Evolutionary conservation across 1,140 invertebrate genomes (phyloP).

Genomic region (Plectus sambesii): DNA sequence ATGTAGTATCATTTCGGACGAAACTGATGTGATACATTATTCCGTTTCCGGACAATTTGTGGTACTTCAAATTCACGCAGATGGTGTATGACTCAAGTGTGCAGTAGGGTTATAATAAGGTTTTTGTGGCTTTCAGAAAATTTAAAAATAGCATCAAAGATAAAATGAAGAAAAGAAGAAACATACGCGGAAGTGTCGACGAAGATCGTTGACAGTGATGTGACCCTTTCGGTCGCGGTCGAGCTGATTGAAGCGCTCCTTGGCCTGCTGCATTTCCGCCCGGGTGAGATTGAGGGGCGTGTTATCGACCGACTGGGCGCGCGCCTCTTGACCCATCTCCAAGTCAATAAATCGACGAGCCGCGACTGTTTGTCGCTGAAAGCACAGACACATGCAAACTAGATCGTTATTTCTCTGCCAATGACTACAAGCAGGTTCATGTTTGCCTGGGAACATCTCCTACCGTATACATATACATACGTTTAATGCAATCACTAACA

Average conservation of each 20-base stretch:
- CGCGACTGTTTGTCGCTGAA: constrained; percentile 61
- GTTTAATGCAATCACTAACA: too few relatives aligned
- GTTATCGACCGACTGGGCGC: constrained; percentile 67
- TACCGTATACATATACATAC: too few relatives aligned
- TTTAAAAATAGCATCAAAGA: background rate
- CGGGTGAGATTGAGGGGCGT: constrained; percentile 83
- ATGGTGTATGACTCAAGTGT: constrained; percentile 2
- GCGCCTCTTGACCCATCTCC: constrained; percentile 94
- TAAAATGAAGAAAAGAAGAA: constrained; percentile 4
- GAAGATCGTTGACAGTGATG: constrained; percentile 91
- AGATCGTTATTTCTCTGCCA: background rate
- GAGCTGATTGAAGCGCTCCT: constrained; percentile 83
- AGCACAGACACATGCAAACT: constrained; percentile 16
- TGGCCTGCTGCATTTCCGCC: constrained; percentile 83
- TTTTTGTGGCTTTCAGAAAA: constrained; percentile 3
- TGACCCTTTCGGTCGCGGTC: constrained; percentile 93
- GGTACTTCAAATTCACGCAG: background rate
- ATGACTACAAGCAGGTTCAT: constrained; percentile 3
- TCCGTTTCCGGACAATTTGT: too few relatives aligned
- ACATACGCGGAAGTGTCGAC: constrained; percentile 77
- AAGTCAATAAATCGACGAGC: constrained; percentile 72
- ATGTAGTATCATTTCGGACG: constrained; percentile 47
- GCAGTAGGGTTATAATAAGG: constrained; percentile 7
- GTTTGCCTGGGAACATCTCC: too few relatives aligned
- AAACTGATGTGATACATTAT: too few relatives aligned